Evolutionary conservation across 2,797 vertebrate species (phyloP).

Genomic region (Lutjanus argentimaculatus): DNA sequence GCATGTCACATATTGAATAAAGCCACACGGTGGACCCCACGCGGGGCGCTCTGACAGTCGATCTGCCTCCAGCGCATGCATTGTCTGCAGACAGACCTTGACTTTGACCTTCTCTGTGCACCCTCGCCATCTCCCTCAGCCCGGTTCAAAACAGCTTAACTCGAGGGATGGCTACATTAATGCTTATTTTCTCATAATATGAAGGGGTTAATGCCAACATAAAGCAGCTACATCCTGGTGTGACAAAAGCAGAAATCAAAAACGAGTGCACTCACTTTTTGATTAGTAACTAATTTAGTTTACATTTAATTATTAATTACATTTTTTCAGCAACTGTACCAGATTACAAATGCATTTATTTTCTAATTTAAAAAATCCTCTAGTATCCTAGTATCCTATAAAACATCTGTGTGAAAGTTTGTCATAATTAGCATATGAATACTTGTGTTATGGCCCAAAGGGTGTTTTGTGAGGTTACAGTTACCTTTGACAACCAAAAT

Average conservation of each 20-base stretch:
- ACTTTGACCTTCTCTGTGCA: constrained; percentile 76
- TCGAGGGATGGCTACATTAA: constrained; percentile 15
- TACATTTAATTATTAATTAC: too few species aligned
- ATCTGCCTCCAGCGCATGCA: constrained; percentile 54
- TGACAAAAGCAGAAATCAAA: not conserved
- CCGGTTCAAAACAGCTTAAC: constrained; percentile 40
- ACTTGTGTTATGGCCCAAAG: too few species aligned
- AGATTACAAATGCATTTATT: too few species aligned
- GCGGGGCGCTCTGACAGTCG: constrained; percentile 40
- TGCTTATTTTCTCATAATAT: not conserved
- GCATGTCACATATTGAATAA: constrained; percentile 78
- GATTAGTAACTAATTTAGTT: too few species aligned
- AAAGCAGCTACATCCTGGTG: not conserved
- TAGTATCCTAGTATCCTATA: too few species aligned
- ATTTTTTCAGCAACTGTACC: too few species aligned
- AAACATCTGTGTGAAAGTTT: too few species aligned
- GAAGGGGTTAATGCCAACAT: not conserved
- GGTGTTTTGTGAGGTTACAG: too few species aligned
- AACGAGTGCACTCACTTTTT: not conserved
- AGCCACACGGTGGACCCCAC: constrained; percentile 60
- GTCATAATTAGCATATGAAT: too few species aligned
- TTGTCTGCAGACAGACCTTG: constrained; percentile 80
- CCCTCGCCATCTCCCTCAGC: constrained; percentile 35
- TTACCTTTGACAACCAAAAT: too few species aligned
- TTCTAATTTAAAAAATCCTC: too few species aligned